phyloP scores from a whole-genome alignment of 2,888 invertebrate genomes.

The Dasypolia templi region DNA sequence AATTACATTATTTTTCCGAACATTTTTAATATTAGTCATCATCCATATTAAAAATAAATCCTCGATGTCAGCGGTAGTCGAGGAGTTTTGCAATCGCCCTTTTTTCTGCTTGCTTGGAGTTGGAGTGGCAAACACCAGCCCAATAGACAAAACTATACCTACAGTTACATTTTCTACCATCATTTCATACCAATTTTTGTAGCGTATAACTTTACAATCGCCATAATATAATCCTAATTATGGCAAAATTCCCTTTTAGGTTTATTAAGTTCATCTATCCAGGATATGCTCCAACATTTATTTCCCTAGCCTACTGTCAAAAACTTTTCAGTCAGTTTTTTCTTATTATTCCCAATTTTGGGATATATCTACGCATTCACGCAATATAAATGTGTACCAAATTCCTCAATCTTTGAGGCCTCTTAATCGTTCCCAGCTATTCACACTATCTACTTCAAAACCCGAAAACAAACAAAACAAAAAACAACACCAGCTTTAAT shows the following conservation, averaged over 20 bases:
- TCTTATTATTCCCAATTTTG: background rate
- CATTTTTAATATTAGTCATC: too few relatives aligned
- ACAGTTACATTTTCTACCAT: too few relatives aligned
- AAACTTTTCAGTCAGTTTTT: background rate
- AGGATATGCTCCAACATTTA: background rate
- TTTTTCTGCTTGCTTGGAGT: conserved; percentile 24
- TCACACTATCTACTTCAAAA: conserved; percentile 9
- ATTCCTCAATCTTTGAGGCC: background rate
- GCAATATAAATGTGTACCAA: background rate
- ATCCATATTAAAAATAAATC: conserved; percentile 54
- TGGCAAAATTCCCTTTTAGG: background rate
- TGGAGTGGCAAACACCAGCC: background rate
- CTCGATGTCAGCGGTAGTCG: conserved; percentile 22
- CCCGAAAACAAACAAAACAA: conserved; percentile 19
- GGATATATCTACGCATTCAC: background rate
- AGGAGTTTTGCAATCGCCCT: conserved; percentile 5
- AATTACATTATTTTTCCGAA: too few relatives aligned
- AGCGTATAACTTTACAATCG: background rate
- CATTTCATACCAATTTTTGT: background rate
- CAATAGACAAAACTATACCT: background rate
- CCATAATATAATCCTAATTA: background rate
- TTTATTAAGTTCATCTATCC: background rate
- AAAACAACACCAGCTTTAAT: conserved; percentile 25
- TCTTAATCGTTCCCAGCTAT: background rate
- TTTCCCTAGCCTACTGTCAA: background rate